Evolutionary conservation across 1,140 invertebrate species (phyloP).

Genomic region (Drosophila albomicans): DNA sequence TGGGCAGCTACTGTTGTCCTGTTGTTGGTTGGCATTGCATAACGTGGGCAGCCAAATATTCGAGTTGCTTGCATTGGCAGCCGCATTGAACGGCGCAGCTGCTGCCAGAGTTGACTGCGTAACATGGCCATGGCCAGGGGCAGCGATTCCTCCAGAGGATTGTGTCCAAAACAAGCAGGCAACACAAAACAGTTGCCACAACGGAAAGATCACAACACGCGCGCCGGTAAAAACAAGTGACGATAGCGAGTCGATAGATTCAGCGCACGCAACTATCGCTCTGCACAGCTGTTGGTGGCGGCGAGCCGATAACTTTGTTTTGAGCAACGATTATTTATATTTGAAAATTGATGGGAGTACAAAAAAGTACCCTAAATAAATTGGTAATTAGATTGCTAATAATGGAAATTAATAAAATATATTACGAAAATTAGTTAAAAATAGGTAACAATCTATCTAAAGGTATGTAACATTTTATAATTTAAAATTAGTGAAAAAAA

Average conservation of each 20-base stretch:
- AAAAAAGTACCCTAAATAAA: too few relatives aligned
- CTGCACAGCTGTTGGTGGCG: not conserved
- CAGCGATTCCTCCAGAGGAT: not conserved
- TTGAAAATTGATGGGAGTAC: too few relatives aligned
- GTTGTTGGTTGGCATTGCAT: conserved; percentile 32
- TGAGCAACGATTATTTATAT: too few relatives aligned
- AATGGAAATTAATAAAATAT: too few relatives aligned
- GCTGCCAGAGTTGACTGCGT: conserved; percentile 45
- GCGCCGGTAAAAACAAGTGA: conserved; percentile 40
- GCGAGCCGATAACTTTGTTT: not conserved
- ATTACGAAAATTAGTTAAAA: too few relatives aligned
- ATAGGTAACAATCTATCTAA: too few relatives aligned
- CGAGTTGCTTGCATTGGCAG: not conserved
- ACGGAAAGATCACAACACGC: conserved; percentile 17
- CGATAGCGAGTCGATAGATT: not conserved
- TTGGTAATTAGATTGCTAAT: too few relatives aligned
- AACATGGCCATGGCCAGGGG: conserved; percentile 44
- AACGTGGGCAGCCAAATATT: conserved; percentile 4
- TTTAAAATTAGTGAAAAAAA: too few relatives aligned
- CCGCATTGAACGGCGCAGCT: conserved; percentile 15
- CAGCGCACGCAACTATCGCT: not conserved
- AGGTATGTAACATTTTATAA: too few relatives aligned
- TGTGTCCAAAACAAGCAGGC: conserved; percentile 2
- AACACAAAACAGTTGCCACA: not conserved
- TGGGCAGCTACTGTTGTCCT: conserved; percentile 3